A percentile compares a stretch with the other conserved stretches of the same genome.
Evolutionary conservation across 2,113 vertebrate genomes (phyloP).

Genomic region (Trochalopteron elliotii): DNA sequence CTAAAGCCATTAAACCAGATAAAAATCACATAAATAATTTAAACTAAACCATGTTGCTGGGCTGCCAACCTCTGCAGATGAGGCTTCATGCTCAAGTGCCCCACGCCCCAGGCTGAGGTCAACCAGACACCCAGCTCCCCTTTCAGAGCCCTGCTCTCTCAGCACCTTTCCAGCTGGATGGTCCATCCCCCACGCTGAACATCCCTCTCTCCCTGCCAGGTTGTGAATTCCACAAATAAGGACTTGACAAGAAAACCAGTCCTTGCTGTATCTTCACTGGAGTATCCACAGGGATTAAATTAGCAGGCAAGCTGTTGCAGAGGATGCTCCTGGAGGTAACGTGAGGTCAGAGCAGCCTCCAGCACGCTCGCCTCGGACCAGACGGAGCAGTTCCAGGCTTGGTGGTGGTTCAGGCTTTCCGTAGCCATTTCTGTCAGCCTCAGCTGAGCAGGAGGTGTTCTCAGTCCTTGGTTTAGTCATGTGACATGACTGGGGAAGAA

Average conservation of each 20-base stretch:
- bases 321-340: not conserved
- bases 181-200: not conserved
- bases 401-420: not conserved
- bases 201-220: not conserved
- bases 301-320: not conserved
- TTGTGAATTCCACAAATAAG: not conserved
- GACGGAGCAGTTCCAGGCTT: not conserved
- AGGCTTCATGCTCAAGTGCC: not conserved
- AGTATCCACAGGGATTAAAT: slow-evolving; percentile 5
- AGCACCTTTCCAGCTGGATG: not conserved
- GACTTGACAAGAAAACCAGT: not conserved
- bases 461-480: not conserved
- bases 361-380: rapidly evolving
- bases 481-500: not conserved
- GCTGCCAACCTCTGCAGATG: slow-evolving; percentile 29
- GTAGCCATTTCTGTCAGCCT: not conserved
- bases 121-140: not conserved
- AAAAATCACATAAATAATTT: slow-evolving; percentile 52
- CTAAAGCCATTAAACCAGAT: slow-evolving; percentile 35
- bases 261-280: not conserved
- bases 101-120: not conserved
- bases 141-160: slow-evolving; percentile 1
- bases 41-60: slow-evolving; percentile 14
- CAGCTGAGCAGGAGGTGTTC: not conserved
- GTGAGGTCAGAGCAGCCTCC: not conserved